phyloP scores from a whole-genome alignment of 2,113 vertebrate genomes.

The Gymnorhina tibicen region DNA sequence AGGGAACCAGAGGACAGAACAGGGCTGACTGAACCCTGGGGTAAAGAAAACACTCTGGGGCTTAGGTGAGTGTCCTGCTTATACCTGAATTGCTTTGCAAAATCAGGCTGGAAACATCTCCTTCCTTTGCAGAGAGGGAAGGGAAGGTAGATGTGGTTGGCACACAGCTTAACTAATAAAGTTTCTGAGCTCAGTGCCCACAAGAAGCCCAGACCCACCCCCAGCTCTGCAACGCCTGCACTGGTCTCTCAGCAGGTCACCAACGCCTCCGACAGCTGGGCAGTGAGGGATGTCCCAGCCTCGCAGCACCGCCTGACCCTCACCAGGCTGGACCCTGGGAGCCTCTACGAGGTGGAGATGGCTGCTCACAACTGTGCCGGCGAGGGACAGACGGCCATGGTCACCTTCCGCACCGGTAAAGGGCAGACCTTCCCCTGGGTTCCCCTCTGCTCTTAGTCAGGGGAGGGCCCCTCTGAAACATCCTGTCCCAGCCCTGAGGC shows the following conservation, averaged over 20 bases:
- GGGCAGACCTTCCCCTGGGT: neutral
- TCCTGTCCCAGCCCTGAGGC: neutral
- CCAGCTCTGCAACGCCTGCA: neutral
- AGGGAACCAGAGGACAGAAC: neutral
- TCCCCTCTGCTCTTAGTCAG: neutral
- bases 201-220: neutral
- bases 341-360: conserved; percentile 98
- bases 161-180: neutral
- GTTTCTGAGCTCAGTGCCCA: neutral
- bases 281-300: conserved; percentile 80
- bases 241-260: conserved; percentile 76
- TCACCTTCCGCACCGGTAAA: conserved; percentile 95
- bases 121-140: neutral
- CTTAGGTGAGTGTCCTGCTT: neutral
- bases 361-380: conserved; percentile 89
- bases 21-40: neutral
- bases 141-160: neutral
- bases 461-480: neutral
- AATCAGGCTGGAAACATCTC: neutral
- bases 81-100: neutral
- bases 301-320: conserved; percentile 84
- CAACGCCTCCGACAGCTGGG: conserved; percentile 84
- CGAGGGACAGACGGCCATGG: conserved; percentile 94
- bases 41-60: neutral
- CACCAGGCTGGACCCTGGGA: conserved; percentile 87